phyloP scores from a whole-genome alignment of 2,113 vertebrate species.

The Strigops habroptila region DNA sequence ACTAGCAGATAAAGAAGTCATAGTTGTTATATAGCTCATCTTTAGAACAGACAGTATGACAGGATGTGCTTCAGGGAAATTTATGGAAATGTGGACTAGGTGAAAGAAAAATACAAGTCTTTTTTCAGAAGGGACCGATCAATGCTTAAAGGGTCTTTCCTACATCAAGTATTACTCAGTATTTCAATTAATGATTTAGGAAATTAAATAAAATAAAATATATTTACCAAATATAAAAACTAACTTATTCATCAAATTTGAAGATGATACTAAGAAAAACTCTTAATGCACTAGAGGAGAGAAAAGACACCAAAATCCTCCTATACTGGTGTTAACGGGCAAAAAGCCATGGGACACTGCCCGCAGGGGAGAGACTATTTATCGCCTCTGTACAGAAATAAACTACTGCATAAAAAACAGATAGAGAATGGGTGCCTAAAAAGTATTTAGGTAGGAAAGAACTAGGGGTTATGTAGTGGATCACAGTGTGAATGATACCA shows the following conservation, averaged over 20 bases:
- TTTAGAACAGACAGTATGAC: neutral
- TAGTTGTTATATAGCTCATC: neutral
- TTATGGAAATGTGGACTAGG: neutral
- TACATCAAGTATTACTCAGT: neutral
- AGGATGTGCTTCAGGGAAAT: neutral
- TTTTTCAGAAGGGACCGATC: neutral
- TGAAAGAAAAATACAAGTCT: neutral
- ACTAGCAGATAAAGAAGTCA: conserved; percentile 30
- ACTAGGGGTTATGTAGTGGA: neutral
- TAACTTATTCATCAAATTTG: neutral
- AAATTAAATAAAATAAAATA: neutral
- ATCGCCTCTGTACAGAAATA: neutral
- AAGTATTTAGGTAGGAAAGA: neutral
- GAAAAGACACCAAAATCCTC: neutral
- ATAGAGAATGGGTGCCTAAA: neutral
- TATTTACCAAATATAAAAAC: neutral
- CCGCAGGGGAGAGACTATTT: neutral
- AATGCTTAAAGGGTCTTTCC: neutral
- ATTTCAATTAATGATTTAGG: neutral
- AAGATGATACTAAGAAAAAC: neutral
- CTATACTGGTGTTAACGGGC: neutral
- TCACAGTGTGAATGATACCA: neutral
- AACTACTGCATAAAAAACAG: neutral
- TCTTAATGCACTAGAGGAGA: neutral
- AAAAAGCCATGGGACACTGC: neutral